Percentiles rank a stretch among this genome's conserved stretches.
Evolutionary conservation across 2,888 invertebrate genomes (phyloP).

Genomic region (Hanleya hanleyi): DNA sequence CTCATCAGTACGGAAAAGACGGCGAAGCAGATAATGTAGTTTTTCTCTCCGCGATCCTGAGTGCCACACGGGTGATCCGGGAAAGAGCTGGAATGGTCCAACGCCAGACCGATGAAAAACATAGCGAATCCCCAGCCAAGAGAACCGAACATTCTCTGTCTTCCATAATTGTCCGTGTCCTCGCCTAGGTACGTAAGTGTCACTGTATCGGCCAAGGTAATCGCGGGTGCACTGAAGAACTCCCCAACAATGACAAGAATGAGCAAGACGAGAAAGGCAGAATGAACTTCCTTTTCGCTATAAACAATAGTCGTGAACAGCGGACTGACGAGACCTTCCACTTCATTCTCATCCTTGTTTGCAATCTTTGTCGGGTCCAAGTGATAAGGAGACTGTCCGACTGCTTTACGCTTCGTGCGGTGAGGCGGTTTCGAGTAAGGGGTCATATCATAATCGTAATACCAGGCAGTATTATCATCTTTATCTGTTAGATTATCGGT

Average conservation of each 20-base stretch:
- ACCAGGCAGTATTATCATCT: neutral
- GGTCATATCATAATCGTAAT: neutral
- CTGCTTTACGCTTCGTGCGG: neutral
- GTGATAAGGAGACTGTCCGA: conserved; percentile 48
- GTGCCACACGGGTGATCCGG: conserved; percentile 89
- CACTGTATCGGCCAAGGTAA: conserved; percentile 87
- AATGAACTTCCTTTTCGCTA: conserved; percentile 89
- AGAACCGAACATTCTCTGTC: conserved; percentile 98
- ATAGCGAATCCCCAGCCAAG: conserved; percentile 98
- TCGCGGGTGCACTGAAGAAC: conserved; percentile 96
- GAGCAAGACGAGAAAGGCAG: conserved; percentile 94
- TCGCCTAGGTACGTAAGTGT: conserved; percentile 83
- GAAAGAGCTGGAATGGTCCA: conserved; percentile 97
- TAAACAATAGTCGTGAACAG: conserved; percentile 96
- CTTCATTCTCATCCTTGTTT: conserved; percentile 49
- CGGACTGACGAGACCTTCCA: conserved; percentile 77
- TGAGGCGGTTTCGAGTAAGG: neutral
- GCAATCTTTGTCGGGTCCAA: conserved; percentile 54
- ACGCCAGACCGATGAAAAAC: conserved; percentile 90
- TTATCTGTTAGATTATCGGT: neutral
- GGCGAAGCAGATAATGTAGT: conserved; percentile 98
- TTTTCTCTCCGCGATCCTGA: conserved; percentile 92
- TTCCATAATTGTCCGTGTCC: conserved; percentile 84
- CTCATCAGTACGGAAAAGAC: conserved; percentile 98
- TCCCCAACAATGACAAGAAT: conserved; percentile 96